Evolutionary conservation across 2,113 vertebrate genomes (phyloP).

Genomic region (Nerophis ophidion): DNA sequence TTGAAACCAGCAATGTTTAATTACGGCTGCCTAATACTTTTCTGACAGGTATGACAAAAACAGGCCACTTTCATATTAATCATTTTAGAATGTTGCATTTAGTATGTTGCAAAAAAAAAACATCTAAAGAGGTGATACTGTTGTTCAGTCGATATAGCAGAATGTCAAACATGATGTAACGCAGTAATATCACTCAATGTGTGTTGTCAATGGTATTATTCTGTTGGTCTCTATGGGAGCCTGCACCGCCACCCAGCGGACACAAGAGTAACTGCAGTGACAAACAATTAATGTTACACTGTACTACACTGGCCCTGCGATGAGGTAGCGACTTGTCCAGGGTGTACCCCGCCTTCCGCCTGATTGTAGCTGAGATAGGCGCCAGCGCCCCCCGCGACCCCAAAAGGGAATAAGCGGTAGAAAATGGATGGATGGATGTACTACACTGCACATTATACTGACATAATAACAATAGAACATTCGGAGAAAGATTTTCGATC

Average conservation of each 20-base stretch:
- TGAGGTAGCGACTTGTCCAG: too few relatives aligned
- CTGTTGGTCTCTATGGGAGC: constrained; percentile 8
- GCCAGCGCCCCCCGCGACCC: too few relatives aligned
- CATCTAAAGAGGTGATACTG: not conserved
- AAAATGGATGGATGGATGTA: too few relatives aligned
- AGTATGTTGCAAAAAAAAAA: not conserved
- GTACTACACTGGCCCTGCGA: too few relatives aligned
- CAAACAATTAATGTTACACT: too few relatives aligned
- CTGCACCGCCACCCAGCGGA: constrained; percentile 37
- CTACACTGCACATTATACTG: too few relatives aligned
- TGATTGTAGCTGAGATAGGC: too few relatives aligned
- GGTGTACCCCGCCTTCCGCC: too few relatives aligned
- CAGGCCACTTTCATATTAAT: not conserved
- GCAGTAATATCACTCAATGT: constrained; percentile 15
- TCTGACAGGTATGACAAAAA: constrained; percentile 19
- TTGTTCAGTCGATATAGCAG: not conserved
- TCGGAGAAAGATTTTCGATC: too few relatives aligned
- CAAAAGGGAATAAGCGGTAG: too few relatives aligned
- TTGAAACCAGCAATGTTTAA: constrained; percentile 25
- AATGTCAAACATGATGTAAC: constrained; percentile 27
- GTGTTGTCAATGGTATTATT: constrained; percentile 21
- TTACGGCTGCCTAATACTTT: constrained; percentile 36
- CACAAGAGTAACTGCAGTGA: not conserved
- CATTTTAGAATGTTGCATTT: not conserved
- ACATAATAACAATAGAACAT: too few relatives aligned